Base-by-base conservation (phyloP, 2,888 invertebrate genomes). In the Embidobia sp. region DNA sequence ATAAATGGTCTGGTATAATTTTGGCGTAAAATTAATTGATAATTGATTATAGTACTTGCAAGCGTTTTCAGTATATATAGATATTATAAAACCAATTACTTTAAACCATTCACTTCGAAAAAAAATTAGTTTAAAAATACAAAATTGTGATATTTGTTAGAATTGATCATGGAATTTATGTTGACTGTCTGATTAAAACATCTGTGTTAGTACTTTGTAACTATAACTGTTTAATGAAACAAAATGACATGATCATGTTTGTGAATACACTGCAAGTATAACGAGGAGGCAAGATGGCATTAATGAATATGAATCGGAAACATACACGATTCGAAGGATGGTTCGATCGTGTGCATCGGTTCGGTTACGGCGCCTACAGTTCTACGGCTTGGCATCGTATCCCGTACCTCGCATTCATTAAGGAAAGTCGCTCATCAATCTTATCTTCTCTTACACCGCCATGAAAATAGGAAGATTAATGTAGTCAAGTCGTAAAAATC, bases 361-460 rank as follows among this genome's bases (percentile, higher is more conserved):
- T 51, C 49, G 44, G 59, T 27, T 27, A 33, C 40, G 26, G 40
- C 35, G 51, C 31, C 33, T 40, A 42, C 33, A 29, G 27, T 27
- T 46, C 10, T 18, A 31, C 63, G 19, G 19, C 46, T 18, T 26
- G 33, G 35, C 51, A 51, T 59, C 51, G 64, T 26, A 74, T 53
- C 40, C 31, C 64, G 48, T 79, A 83, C 77, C 77, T 82, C 77
- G 84, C 83, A 84, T 86, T 85, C 85, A 85, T 86, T 85, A 86
- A 83, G 82, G 74, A 76, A 69, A 78, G 82, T 79, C 77, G 80
- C 79, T 82, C 85, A 85, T 86, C 84, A 85, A 85, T 85, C 85
- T 85, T 85, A 81, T 84, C 82, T 85, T 82, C 84, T 85, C 82
- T 84, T 80, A 77, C 80, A 74, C 72, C 46, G 48, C 40, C 64